Percentiles rank a stretch among this genome's conserved stretches.
Evolutionary conservation across 2,797 vertebrate genomes (phyloP).

Genomic region (Darevskia mixta): DNA sequence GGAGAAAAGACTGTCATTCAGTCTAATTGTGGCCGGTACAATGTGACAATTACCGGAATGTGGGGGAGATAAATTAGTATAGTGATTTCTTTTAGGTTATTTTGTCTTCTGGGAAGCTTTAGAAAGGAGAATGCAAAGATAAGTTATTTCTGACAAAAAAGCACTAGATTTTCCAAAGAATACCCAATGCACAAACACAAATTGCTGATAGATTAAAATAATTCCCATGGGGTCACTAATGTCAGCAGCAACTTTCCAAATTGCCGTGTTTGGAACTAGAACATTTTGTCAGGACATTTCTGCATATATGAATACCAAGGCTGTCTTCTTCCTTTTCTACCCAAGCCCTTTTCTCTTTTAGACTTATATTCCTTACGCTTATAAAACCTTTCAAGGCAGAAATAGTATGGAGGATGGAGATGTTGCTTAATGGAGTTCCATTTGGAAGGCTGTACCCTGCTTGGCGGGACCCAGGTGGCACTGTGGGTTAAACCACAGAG

Average conservation of each 20-base stretch:
- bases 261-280: conserved; percentile 60
- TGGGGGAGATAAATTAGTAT: conserved; percentile 55
- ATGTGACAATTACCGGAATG: conserved; percentile 57
- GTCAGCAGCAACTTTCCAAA: conserved; percentile 57
- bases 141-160: conserved; percentile 48
- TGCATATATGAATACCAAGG: conserved; percentile 55
- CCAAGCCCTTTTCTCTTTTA: conserved; percentile 7
- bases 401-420: background rate
- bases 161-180: conserved; percentile 43
- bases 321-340: conserved; percentile 1
- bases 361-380: background rate
- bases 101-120: conserved; percentile 58
- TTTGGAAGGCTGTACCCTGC: background rate
- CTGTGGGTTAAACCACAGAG: no score
- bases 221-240: conserved; percentile 66
- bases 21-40: conserved; percentile 50
- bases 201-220: conserved; percentile 72
- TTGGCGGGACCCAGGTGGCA: background rate
- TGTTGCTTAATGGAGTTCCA: background rate
- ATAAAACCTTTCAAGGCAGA: background rate
- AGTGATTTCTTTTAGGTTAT: conserved; percentile 65
- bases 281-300: conserved; percentile 46
- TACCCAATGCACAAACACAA: conserved; percentile 64
- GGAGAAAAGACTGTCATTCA: conserved; percentile 64
- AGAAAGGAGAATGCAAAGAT: conserved; percentile 41